A percentile compares a stretch with the other conserved stretches of the same genome.
Conservation (phyloP, 2,888 invertebrate species). For the Dynastes maya region DNA sequence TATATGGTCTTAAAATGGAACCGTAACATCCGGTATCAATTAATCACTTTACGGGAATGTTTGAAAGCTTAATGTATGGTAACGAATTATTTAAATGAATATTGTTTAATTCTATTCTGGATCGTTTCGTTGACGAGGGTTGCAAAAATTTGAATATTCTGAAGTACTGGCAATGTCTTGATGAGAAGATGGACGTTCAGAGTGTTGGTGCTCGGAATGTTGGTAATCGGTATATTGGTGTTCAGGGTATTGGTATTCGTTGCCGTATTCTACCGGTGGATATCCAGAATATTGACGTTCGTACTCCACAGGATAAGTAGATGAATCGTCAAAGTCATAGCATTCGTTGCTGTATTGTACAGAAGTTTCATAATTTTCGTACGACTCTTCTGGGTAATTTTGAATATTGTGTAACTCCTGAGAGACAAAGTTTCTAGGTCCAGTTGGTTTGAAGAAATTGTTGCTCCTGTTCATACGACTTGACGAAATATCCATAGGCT, state of each 20-base stretch:
- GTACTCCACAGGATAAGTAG: neutral
- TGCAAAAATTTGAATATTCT: neutral
- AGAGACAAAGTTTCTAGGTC: conserved; percentile 2
- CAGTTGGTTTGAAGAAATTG: neutral
- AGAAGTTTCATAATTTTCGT: neutral
- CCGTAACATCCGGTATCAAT: neutral
- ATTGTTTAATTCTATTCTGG: neutral
- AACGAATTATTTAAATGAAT: neutral
- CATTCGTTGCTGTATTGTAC: neutral
- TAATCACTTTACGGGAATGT: neutral
- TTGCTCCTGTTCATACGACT: neutral
- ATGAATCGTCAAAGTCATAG: neutral
- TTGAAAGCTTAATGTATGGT: neutral
- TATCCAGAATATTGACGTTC: no score
- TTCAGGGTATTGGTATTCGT: neutral
- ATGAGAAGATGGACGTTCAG: neutral
- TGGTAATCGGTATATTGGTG: neutral
- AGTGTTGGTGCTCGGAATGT: neutral
- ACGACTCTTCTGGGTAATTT: neutral
- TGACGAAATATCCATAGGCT: conserved; percentile 22
- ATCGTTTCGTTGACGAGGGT: neutral
- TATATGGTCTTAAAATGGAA: neutral
- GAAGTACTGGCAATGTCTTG: neutral
- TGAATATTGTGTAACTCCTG: neutral
- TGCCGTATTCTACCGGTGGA: no score